A percentile compares a stretch with the other conserved stretches of the same genome.
Evolutionary conservation across 2,113 vertebrate genomes (phyloP).

Genomic region (Phyllostomus hastatus): DNA sequence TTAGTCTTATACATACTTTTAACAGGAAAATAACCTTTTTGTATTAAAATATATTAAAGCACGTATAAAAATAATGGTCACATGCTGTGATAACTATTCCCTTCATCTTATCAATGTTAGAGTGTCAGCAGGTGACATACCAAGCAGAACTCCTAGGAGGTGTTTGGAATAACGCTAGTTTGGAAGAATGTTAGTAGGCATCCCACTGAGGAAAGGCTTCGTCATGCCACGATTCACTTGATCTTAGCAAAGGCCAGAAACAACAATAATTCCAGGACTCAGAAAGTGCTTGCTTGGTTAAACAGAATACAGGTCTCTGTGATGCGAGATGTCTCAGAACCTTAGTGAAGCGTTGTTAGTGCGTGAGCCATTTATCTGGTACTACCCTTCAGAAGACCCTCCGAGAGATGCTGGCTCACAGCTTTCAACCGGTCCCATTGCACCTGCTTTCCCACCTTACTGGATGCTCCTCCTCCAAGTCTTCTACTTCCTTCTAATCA

Average conservation of each 20-base stretch:
- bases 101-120: background rate
- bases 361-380: background rate
- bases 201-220: background rate
- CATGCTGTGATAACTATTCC: conserved; percentile 5
- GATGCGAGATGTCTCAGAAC: background rate
- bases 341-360: background rate
- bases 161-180: background rate
- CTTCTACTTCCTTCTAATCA: background rate
- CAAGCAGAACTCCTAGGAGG: background rate
- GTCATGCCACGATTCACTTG: background rate
- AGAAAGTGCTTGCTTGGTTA: background rate
- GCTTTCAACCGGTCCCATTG: background rate
- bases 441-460: background rate
- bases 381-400: background rate
- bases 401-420: background rate
- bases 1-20: background rate
- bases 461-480: background rate
- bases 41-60: background rate
- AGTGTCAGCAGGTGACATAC: background rate
- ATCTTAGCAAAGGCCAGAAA: too few species aligned
- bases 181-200: background rate
- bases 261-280: background rate
- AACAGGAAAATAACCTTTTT: conserved; percentile 25
- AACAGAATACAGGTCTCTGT: background rate
- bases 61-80: background rate